These are phyloP conservation scores for Drosophila conformis DNA, from an alignment of 2,888 invertebrate genomes.

Conservation along the genomic window DNA sequence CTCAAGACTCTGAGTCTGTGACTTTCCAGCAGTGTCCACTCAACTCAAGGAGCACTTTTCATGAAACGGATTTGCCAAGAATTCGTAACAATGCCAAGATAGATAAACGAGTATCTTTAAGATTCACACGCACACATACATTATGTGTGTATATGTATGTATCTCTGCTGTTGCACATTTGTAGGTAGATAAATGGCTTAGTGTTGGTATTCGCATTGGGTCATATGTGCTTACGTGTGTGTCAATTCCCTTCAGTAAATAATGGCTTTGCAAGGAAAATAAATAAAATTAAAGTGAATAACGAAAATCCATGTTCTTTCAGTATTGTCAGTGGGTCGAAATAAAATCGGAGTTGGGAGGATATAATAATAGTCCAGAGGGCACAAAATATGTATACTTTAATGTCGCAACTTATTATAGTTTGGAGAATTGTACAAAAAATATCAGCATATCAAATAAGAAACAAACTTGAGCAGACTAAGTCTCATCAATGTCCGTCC, in stretches of 20 bases:
- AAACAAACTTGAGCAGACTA: neutral
- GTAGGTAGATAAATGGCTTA: constrained; percentile 12
- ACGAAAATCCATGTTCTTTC: constrained; percentile 32
- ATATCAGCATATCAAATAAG: neutral
- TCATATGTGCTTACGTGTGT: constrained; percentile 33
- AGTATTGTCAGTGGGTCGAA: constrained; percentile 24
- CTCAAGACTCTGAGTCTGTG: neutral
- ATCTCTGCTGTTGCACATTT: constrained; percentile 2
- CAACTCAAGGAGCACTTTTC: constrained; percentile 27
- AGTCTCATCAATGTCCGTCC: neutral
- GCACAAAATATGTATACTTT: neutral
- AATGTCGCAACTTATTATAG: neutral
- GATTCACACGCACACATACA: constrained; percentile 15
- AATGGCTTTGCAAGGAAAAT: constrained; percentile 47
- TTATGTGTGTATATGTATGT: neutral
- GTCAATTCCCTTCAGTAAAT: constrained; percentile 48
- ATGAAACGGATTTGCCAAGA: constrained; percentile 11
- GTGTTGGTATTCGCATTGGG: constrained; percentile 31
- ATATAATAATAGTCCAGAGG: constrained; percentile 11
- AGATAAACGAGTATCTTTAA: constrained; percentile 25
- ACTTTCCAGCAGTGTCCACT: constrained; percentile 8
- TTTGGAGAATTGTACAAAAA: neutral
- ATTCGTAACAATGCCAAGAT: neutral
- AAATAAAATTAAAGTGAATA: constrained; percentile 62
- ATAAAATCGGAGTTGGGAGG: constrained; percentile 20